Evolutionary conservation across 2,113 vertebrate genomes (phyloP).

Genomic region (Sphyrna mokarran): DNA sequence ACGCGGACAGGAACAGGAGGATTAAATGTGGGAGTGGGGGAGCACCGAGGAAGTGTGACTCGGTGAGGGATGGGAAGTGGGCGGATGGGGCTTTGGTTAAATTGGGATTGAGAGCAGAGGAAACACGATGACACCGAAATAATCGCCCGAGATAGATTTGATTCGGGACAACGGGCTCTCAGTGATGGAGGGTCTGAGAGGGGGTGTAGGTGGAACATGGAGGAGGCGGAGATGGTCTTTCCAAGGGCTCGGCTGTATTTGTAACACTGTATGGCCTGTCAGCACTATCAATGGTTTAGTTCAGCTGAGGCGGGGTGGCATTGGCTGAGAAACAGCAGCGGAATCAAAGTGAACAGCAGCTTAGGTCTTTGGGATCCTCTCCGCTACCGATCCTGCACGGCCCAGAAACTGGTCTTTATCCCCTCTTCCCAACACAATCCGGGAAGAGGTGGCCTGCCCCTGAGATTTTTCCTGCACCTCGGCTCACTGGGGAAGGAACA

Average conservation of each 20-base stretch:
- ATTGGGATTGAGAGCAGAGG: not conserved
- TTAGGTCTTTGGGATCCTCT: not conserved
- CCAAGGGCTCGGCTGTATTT: not conserved
- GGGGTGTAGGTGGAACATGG: not conserved
- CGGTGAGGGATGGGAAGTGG: not conserved
- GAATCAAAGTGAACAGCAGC: not conserved
- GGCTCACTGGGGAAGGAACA: not conserved
- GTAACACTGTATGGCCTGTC: not conserved
- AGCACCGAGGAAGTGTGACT: not conserved
- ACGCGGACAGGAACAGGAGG: not conserved
- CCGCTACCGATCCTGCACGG: not conserved
- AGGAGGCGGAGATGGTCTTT: not conserved
- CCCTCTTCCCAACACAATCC: not conserved
- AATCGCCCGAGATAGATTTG: not conserved
- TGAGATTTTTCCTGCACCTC: not conserved
- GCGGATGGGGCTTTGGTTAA: not conserved
- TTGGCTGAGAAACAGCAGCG: not conserved
- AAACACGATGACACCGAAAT: not conserved
- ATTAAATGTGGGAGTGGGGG: not conserved
- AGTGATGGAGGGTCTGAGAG: not conserved
- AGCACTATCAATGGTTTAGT: not conserved
- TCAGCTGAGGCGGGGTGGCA: not conserved
- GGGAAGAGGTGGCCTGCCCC: not conserved
- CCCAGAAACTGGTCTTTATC: not conserved
- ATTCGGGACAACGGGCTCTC: not conserved